phyloP scores from a whole-genome alignment of 2,797 vertebrate species.

The Crenuchus spilurus region DNA sequence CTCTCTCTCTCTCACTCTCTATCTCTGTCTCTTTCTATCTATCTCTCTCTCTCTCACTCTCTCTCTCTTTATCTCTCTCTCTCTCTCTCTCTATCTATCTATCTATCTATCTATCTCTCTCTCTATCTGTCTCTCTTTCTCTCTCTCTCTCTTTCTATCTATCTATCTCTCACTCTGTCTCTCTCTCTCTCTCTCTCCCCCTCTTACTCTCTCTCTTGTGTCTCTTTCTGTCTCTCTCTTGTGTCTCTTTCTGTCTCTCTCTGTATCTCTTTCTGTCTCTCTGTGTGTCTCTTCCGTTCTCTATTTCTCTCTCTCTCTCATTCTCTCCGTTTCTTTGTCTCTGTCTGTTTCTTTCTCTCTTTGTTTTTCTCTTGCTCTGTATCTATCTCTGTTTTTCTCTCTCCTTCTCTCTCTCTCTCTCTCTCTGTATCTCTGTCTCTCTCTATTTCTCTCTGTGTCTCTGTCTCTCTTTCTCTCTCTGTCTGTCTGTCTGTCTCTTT shows the following conservation, averaged over 20 bases:
- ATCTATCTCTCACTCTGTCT: background rate
- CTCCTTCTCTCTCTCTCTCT: background rate
- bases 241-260: conserved; percentile 38
- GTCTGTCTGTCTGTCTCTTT: background rate
- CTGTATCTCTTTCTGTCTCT: background rate
- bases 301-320: background rate
- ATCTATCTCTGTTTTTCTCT: too few species aligned
- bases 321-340: background rate
- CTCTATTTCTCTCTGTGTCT: background rate
- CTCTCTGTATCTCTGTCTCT: background rate
- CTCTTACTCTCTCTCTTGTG: background rate
- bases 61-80: background rate
- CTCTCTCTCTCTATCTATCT: too few species aligned
- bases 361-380: background rate
- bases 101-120: too few species aligned
- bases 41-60: background rate
- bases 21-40: background rate
- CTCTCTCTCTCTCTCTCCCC: background rate
- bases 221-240: conserved; percentile 33
- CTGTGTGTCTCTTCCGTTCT: background rate
- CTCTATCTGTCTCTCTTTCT: conserved; percentile 37
- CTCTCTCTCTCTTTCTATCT: too few species aligned
- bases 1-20: background rate
- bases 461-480: background rate
- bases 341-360: background rate